phyloP scores from a whole-genome alignment of 1,140 invertebrate genomes.

The Phymorhynchus buccinoides region DNA sequence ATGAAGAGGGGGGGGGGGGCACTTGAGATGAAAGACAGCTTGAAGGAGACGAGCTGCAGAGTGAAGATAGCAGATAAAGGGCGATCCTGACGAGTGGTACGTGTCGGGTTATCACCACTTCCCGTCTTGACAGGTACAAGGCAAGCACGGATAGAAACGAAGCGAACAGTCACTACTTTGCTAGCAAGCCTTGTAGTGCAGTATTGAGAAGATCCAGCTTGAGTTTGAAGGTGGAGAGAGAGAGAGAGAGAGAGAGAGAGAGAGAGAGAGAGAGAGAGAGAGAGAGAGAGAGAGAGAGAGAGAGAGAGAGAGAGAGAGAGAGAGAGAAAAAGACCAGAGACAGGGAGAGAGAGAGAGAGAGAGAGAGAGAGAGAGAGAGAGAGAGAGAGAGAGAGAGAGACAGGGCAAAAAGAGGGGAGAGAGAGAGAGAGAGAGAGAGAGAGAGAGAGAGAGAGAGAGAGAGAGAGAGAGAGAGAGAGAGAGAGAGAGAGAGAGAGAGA shows the following conservation, averaged over 20 bases:
- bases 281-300: too few species aligned
- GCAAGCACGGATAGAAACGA: too few species aligned
- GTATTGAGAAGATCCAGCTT: neutral
- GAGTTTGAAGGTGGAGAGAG: neutral
- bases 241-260: too few species aligned
- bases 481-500: too few species aligned
- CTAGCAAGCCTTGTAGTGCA: too few species aligned
- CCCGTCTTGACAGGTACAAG: neutral
- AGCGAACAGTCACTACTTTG: neutral
- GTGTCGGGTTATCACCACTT: neutral
- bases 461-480: too few species aligned
- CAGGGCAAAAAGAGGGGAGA: neutral
- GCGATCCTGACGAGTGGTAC: neutral
- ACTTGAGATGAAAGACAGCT: too few species aligned
- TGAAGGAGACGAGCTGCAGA: neutral
- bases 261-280: too few species aligned
- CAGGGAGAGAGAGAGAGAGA: neutral
- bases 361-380: neutral
- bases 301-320: too few species aligned
- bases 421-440: neutral
- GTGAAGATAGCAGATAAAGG: neutral
- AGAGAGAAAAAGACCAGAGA: neutral
- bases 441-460: neutral
- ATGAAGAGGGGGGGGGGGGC: neutral
- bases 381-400: neutral